These are phyloP conservation scores for Apus apus DNA, from an alignment of 2,113 vertebrate genomes.

Conservation along the genomic window DNA sequence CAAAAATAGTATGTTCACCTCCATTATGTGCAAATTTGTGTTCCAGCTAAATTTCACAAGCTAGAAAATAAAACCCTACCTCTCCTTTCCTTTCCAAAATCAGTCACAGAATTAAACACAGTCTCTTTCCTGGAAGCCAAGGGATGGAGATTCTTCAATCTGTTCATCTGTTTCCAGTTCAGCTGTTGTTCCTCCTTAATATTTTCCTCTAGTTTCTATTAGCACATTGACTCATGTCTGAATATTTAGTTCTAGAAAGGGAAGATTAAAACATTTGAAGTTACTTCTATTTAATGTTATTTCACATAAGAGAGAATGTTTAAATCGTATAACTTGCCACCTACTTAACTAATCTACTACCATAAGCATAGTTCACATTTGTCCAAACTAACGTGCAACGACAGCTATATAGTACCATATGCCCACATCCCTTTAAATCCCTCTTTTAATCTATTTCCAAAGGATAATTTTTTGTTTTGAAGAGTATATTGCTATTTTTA, in stretches of 20 bases:
- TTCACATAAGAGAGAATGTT: background rate
- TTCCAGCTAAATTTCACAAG: background rate
- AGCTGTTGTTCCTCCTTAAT: conserved; percentile 12
- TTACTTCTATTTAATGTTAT: background rate
- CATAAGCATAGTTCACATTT: background rate
- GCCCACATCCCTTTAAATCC: background rate
- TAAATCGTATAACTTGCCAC: too few relatives aligned
- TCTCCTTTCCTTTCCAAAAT: background rate
- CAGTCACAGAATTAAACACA: background rate
- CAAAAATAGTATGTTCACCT: conserved; percentile 7
- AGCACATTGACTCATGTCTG: conserved; percentile 37
- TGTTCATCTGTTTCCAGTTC: conserved; percentile 4
- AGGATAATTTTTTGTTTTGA: too few relatives aligned
- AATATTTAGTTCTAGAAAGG: conserved; percentile 49
- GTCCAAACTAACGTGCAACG: background rate
- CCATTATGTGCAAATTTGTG: background rate
- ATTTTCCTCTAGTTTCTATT: conserved; percentile 36
- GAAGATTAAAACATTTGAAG: background rate
- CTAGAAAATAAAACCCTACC: conserved; percentile 8
- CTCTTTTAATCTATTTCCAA: too few relatives aligned
- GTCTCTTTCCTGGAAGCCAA: conserved; percentile 15
- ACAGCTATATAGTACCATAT: background rate
- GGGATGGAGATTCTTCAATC: background rate
- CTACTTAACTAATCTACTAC: background rate
- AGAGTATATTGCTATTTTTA: too few relatives aligned